Base-by-base conservation (phyloP, 2,888 invertebrate species). In the Ypsolopha scabrella region DNA sequence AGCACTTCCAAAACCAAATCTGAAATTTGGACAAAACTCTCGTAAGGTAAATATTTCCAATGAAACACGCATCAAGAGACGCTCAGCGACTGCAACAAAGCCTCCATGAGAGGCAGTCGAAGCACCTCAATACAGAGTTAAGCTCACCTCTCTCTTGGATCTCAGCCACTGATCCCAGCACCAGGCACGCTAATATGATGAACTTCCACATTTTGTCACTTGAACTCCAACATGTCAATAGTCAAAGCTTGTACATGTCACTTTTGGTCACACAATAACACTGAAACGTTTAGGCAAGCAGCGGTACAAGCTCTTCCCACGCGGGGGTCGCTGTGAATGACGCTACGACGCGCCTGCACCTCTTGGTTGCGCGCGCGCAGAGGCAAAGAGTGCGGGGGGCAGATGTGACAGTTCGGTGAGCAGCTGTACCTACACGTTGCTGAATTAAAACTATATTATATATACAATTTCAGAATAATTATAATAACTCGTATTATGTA, bases 131-230 rank as follows among this genome's bases (percentile, higher is more conserved):
- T 24, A 24, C 4, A 4, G 4, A 24, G 11, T 7, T 48, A 13
- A 41, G 56, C 70, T 70, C 58, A 82, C 83, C 83, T 82, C 81
- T 71, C 63, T 82, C 83, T 63, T 82, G 80, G 44, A 82, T 59
- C 34, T 80, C 82, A 35, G 77, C 79, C 49, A 57, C 59, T 62
- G 60, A 60, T 64, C 63, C 62, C 55, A 56, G 58, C 37, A 62
- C 60, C 55, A 70, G 54, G 52, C 70, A 56, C 57, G 70, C 57
- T 54, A 73, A 52, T 35, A 68, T 56, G 54, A 62, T 58, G 54
- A 70, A 58, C 61, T 65, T 72, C 76, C 76, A 72, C 80, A 80
- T 78, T 57, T 59, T 69, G 62, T 63, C 72, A 74, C 76, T 67
- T 62, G 71, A 70, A 72, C 77, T 68, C 58, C 53, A 46, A 63